Evolutionary conservation across 2,797 vertebrate genomes (phyloP).

Genomic region (Ceryle rudis): DNA sequence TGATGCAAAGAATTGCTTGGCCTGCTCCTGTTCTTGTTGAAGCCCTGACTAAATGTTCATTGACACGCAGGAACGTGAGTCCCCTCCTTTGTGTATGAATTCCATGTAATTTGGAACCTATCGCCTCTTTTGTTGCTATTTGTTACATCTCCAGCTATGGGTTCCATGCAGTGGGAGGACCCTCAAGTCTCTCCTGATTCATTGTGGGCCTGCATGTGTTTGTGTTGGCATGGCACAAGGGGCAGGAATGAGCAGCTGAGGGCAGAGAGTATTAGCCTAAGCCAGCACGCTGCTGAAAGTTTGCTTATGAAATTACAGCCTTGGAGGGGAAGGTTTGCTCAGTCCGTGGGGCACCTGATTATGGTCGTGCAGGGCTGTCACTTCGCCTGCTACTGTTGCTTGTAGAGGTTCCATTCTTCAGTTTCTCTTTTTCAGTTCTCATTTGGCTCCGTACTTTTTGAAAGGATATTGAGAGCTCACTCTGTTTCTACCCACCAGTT

Average conservation of each 20-base stretch:
- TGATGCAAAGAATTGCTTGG: neutral
- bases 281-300: neutral
- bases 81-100: neutral
- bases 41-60: neutral
- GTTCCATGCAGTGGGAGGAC: neutral
- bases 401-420: neutral
- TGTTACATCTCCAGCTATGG: neutral
- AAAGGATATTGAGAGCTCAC: neutral
- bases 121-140: neutral
- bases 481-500: neutral
- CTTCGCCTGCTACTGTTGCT: neutral
- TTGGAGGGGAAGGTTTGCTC: neutral
- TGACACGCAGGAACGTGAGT: neutral
- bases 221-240: neutral
- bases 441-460: neutral
- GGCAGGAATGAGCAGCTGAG: neutral
- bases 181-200: neutral
- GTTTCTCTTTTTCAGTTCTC: neutral
- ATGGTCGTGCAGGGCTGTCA: neutral
- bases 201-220: neutral
- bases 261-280: neutral
- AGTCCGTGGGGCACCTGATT: neutral
- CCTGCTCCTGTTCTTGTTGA: neutral
- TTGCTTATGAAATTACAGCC: neutral
- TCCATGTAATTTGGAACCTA: neutral